Base-by-base conservation (phyloP, 2,888 invertebrate genomes). In the Dryococelus australis region DNA sequence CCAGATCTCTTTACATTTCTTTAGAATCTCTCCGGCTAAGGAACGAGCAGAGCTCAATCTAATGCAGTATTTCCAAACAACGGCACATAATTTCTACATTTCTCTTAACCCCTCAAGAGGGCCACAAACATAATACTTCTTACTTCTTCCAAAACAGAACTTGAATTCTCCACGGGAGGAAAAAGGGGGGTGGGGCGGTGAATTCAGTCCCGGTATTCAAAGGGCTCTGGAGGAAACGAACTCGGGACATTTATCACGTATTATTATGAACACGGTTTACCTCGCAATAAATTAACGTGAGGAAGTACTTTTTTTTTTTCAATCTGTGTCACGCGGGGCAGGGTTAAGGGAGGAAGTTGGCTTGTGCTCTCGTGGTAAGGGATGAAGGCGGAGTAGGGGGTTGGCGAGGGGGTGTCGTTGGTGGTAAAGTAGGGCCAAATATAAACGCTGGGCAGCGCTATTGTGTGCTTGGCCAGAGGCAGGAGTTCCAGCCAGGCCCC, bases 241-340 rank as follows among this genome's bases (percentile, higher is more conserved):
- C 2, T 47, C 47, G 8, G 47, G 24, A n/a, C 65, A n/a, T 65
- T 20, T n/a, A n/a, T 20, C 20, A 65, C 65, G 6, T 65, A 24
- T 65, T 65, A 65, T 65, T 65, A 65, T n/a, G 65, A 65, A 65
- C 65, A n/a, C 65, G 65, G 24, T 65, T 65, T 65, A 65, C 20
- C 65, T 10, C 65, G 65, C 65, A 65, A n/a, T 65, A 65, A 65
- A 65, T 65, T 65, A 35, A 65, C 24, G 65, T 20, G 65, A 65
- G 65, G 65, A 65, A n/a, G 65, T 65, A 65, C 65, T 16, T 65
- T 65, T 65, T 65, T 65, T 65, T 12, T 51, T 51, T 51, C 20
- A 51, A 47, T 65, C n/a, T 6, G 65, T 51, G 51, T 8, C 20
- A 20, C 13, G 51, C 12, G 51, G 20, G 51, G 51, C 4, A 20